Evolutionary conservation across 1,140 invertebrate genomes (phyloP).

Genomic region (Drosophila mayri): DNA sequence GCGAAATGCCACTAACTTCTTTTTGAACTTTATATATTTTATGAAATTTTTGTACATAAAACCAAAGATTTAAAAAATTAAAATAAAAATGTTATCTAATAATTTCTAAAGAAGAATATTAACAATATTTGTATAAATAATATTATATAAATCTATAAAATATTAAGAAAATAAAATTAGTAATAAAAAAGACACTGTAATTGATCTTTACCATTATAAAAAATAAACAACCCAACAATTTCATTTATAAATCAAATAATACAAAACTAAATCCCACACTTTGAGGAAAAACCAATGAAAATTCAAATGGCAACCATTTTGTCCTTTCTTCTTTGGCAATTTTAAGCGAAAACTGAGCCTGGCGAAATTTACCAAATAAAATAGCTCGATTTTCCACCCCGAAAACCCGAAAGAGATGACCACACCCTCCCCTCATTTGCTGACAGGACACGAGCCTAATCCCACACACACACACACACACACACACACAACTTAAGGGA

Average conservation of each 20-base stretch:
- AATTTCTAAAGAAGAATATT: too few relatives aligned
- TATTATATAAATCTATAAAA: too few relatives aligned
- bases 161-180: too few relatives aligned
- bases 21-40: background rate
- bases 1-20: background rate
- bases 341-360: constrained; percentile 18
- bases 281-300: constrained; percentile 3
- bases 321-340: background rate
- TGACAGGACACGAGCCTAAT: constrained; percentile 51
- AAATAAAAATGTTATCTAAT: too few relatives aligned
- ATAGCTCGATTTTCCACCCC: constrained; percentile 37
- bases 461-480: constrained; percentile 6
- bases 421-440: constrained; percentile 38
- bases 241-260: background rate
- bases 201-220: too few relatives aligned
- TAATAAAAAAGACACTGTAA: too few relatives aligned
- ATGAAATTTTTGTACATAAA: background rate
- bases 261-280: background rate
- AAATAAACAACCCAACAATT: background rate
- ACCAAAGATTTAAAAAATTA: too few relatives aligned
- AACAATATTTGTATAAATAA: too few relatives aligned
- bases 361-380: constrained; percentile 22
- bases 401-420: constrained; percentile 28
- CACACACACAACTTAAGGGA: background rate
- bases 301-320: constrained; percentile 32